Evolutionary conservation across 2,113 vertebrate genomes (phyloP).

Genomic region (Brachirus orientalis): DNA sequence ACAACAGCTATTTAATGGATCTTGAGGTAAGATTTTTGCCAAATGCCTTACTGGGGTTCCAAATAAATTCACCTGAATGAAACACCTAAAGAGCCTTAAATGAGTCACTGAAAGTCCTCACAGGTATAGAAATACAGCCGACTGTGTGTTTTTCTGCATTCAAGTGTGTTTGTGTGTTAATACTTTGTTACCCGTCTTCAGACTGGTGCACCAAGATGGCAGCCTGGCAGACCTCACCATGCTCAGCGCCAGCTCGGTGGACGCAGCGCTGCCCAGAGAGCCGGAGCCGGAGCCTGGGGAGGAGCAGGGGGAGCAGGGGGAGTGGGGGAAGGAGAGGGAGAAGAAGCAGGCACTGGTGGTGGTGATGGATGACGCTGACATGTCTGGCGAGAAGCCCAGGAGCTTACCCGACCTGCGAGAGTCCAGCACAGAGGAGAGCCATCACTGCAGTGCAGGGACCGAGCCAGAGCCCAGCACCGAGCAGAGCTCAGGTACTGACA

Average conservation of each 20-base stretch:
- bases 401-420: conserved; percentile 53
- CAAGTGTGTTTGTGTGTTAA: conserved; percentile 7
- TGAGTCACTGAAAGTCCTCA: conserved; percentile 42
- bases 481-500: conserved; percentile 87
- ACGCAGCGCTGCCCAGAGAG: conserved; percentile 69
- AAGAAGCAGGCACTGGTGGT: conserved; percentile 76
- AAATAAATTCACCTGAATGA: no score
- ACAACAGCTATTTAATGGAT: background rate
- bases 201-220: conserved; percentile 92
- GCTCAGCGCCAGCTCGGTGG: conserved; percentile 86
- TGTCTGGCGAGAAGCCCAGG: conserved; percentile 68
- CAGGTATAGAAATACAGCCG: conserved; percentile 42
- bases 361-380: conserved; percentile 68
- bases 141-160: background rate
- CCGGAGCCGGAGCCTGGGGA: conserved; percentile 67
- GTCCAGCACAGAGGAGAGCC: conserved; percentile 77
- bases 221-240: conserved; percentile 94
- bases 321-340: conserved; percentile 69
- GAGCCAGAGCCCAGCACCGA: conserved; percentile 84
- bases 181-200: conserved; percentile 59
- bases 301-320: conserved; percentile 47
- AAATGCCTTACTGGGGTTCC: no score
- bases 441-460: conserved; percentile 71
- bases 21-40: background rate
- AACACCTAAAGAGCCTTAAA: background rate